Evolutionary conservation across 1,140 invertebrate genomes (phyloP), one percentile per base, ranked within the genome.

Genomic region (Elymnias hypermnestra): DNA sequence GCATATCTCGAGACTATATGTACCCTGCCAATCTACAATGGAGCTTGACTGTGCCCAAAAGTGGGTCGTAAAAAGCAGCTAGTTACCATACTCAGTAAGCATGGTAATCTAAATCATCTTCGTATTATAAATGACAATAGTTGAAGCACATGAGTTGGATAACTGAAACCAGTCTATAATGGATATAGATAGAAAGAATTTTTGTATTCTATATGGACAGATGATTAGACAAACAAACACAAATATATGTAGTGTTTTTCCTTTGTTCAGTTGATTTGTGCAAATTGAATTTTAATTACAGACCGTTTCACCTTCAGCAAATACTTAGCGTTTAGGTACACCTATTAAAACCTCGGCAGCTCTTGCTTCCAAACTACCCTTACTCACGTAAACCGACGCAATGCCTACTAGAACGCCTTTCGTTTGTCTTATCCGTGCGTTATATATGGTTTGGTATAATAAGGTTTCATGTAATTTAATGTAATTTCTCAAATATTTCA

Each of bases 231-330:
- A 48, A 35, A 48, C 36, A 40, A 40, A 48, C 26, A 48, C 40
- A 48, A 17, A 9, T 12, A n/a, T 5, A 19, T 31, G 28, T 44
- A 31, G 42, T 19, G 29, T 56, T 44, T 57, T 57, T 53, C 45
- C 54, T 70, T 70, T 64, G 55, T 57, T 43, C 46, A 46, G 46
- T 45, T 57, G 52, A 67, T 63, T 61, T 64, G 48, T 65, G 65
- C 67, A 68, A 75, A 73, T 75, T 72, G 65, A 69, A 68, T 65
- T 57, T 69, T 77, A 78, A 78, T 75, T 75, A 59, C 58, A 29
- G 44, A 42, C 45, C 25, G 38, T 53, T 43, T 53, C 36, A 46
- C 40, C 36, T 43, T 41, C 35, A 47, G 44, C 46, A 49, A 57
- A 57, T 50, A 43, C 43, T 50, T 52, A 28, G 31, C 45, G 48